Conservation (phyloP, 2,113 vertebrate species). For the Sapajus apella region DNA sequence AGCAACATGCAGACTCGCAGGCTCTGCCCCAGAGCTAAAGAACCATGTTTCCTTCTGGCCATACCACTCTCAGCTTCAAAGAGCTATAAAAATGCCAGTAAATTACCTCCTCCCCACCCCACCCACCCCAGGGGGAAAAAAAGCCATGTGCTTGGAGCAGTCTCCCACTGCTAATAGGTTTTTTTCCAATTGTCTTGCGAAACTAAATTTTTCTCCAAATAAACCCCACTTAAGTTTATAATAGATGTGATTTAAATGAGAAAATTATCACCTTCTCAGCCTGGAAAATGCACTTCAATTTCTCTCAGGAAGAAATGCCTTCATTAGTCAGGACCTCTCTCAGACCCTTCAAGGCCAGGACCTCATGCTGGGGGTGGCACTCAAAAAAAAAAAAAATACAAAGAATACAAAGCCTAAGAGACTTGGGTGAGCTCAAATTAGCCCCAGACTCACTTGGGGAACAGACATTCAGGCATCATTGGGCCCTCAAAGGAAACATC, state of each 20-base stretch:
- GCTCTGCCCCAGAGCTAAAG: neutral
- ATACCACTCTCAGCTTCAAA: constrained; percentile 28
- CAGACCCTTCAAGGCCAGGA: neutral
- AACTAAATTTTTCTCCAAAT: constrained; percentile 61
- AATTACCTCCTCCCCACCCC: no score
- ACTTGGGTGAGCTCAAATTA: neutral
- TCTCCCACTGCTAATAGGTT: constrained; percentile 14
- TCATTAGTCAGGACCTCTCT: constrained; percentile 25
- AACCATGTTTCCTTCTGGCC: neutral
- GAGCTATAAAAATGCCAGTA: constrained; percentile 42
- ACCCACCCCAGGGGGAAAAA: no score
- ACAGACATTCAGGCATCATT: constrained; percentile 4
- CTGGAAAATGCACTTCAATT: constrained; percentile 23
- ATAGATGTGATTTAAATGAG: constrained; percentile 62
- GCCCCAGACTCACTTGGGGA: neutral
- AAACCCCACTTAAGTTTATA: constrained; percentile 54
- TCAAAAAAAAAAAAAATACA: neutral
- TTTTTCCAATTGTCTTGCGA: constrained; percentile 37
- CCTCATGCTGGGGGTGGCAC: neutral
- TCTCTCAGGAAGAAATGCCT: constrained; percentile 37
- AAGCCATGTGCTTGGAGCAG: neutral
- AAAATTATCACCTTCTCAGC: constrained; percentile 52
- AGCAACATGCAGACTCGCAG: constrained; percentile 19
- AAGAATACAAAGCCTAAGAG: neutral
- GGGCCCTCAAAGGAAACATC: neutral